Percentiles rank a stretch among this genome's conserved stretches.
Evolutionary conservation across 1,140 invertebrate species (phyloP).

Genomic region (Meloidogyne chitwoodi): DNA sequence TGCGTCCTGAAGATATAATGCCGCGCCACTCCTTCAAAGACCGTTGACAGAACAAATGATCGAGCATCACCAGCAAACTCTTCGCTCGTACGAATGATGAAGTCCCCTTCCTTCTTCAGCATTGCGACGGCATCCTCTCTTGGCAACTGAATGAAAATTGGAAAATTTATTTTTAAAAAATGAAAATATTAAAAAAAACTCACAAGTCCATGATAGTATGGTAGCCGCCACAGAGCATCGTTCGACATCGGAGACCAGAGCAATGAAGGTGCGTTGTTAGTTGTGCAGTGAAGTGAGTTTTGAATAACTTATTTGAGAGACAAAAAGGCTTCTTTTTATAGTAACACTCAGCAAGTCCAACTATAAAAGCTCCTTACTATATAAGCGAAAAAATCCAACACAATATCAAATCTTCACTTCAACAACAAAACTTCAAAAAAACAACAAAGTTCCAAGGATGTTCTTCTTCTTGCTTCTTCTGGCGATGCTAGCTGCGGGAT

Average conservation of each 20-base stretch:
- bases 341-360: too few species aligned
- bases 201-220: neutral
- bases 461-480: neutral
- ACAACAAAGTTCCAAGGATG: neutral
- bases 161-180: neutral
- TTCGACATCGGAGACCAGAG: neutral
- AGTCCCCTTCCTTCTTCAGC: slow-evolving; percentile 27
- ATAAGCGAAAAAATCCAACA: too few species aligned
- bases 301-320: too few species aligned
- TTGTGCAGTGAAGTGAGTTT: too few species aligned
- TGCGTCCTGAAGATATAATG: neutral
- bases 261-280: too few species aligned
- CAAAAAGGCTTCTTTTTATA: too few species aligned
- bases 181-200: neutral
- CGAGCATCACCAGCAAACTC: neutral
- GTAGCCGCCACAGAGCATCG: neutral
- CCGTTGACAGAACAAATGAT: neutral
- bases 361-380: too few species aligned
- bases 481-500: neutral
- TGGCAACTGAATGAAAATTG: slow-evolving; percentile 22
- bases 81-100: slow-evolving; percentile 36
- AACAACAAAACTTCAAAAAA: neutral
- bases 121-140: slow-evolving; percentile 28
- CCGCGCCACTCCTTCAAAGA: neutral
- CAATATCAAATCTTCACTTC: neutral